A percentile compares a stretch with the other conserved stretches of the same genome.
These are phyloP conservation scores for Tachina lurida DNA, from an alignment of 2,888 invertebrate genomes.

Conservation along the genomic window DNA sequence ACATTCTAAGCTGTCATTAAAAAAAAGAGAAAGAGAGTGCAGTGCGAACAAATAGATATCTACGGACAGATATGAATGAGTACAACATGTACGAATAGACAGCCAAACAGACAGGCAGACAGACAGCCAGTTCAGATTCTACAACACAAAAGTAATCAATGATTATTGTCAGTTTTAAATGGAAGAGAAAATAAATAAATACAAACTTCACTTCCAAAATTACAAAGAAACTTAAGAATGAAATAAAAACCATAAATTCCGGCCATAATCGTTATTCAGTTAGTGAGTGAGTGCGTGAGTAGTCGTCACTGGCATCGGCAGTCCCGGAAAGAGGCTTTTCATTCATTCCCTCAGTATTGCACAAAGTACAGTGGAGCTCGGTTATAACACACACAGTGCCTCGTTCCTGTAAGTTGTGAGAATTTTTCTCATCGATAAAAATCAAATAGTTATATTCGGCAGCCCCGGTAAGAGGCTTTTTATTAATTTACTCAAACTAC, in stretches of 20 bases:
- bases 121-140: constrained; percentile 21
- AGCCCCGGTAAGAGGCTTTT: too few relatives aligned
- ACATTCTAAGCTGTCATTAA: constrained; percentile 71
- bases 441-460: too few relatives aligned
- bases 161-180: constrained; percentile 62
- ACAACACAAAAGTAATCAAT: constrained; percentile 63
- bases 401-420: too few relatives aligned
- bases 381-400: too few relatives aligned
- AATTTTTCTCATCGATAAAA: too few relatives aligned
- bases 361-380: not conserved
- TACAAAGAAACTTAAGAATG: constrained; percentile 52
- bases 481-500: too few relatives aligned
- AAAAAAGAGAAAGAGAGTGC: constrained; percentile 19
- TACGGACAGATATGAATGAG: constrained; percentile 10
- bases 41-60: constrained; percentile 56
- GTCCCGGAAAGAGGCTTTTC: constrained; percentile 6
- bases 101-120: not conserved
- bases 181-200: constrained; percentile 5
- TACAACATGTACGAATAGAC: not conserved
- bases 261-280: constrained; percentile 40
- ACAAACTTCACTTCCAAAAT: constrained; percentile 47
- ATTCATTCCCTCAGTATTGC: constrained; percentile 13
- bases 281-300: not conserved
- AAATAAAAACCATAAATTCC: constrained; percentile 65
- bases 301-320: constrained; percentile 1